These are phyloP conservation scores for Helicoverpa armigera DNA, from an alignment of 1,140 invertebrate genomes.

Conservation along the genomic window DNA sequence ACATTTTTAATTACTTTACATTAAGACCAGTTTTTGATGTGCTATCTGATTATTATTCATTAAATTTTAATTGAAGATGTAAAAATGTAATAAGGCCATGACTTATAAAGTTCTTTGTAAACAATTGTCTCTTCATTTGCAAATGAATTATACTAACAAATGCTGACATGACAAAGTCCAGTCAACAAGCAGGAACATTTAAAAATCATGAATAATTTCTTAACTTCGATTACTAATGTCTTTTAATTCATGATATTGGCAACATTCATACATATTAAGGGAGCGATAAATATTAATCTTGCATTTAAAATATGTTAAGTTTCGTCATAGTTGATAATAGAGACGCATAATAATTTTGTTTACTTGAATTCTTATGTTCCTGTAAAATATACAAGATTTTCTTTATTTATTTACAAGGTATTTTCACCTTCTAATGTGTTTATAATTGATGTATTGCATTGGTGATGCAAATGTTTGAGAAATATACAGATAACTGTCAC, in stretches of 20 bases:
- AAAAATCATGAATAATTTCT: neutral
- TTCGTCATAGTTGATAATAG: neutral
- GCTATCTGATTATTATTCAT: neutral
- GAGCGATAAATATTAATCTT: neutral
- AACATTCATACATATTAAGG: neutral
- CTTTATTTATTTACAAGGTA: no score
- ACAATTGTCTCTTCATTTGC: constrained; percentile 18
- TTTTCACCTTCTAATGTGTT: neutral
- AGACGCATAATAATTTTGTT: no score
- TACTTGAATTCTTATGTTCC: no score
- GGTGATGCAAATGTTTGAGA: no score
- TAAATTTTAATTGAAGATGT: neutral
- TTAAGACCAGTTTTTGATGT: no score
- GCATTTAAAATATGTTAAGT: no score
- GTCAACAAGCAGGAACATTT: neutral
- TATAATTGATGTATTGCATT: no score
- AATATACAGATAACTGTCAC: no score
- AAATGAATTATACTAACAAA: constrained; percentile 5
- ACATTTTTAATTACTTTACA: no score
- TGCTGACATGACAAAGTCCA: no score
- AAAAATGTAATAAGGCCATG: constrained; percentile 7
- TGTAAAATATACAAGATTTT: no score
- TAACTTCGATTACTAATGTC: neutral
- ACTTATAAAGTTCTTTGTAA: neutral
- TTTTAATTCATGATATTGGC: neutral